Evolutionary conservation across 2,888 invertebrate genomes (phyloP), one percentile per base, ranked within the genome.

Genomic region (Epistrophella euchroma): DNA sequence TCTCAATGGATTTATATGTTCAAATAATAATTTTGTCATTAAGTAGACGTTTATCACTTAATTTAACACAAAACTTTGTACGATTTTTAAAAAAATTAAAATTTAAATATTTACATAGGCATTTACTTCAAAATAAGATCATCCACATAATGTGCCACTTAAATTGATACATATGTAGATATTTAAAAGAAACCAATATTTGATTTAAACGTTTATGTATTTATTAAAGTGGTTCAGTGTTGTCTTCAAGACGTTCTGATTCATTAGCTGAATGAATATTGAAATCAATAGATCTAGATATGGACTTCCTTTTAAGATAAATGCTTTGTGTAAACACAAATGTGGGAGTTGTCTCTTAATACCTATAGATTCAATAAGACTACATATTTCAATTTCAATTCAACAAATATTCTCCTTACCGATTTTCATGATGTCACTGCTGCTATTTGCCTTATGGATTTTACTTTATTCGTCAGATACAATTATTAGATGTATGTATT

Each of bases 341-440:
- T 6, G 78, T 78, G 60, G 45, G 72, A 60, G 52, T 50, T 50
- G 50, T 15, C 45, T 43, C 22, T 7, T 37, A 22, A 43, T 17
- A 43, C 5, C 35, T 9, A 45, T 15, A 45, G 11, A 68, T 56
- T 55, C 15, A 58, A 37, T 17, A 32, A 19, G 32, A 40, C n/a
- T 58, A n/a, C n/a, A n/a, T n/a, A n/a, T n/a, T n/a, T n/a, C n/a
- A n/a, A 19, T 66, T 73, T 19, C 4, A 52, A 19, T 52, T 68
- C 43, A 80, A 80, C 17, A 60, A 35, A 52, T n/a, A n/a, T 15
- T 60, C 56, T 58, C 5, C 83, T 83, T 78, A 83, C 83, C 83
- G 55, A 83, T 83, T 22, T 60, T 83, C 83, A 83, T 83, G 62
- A 47, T 83, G 83, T 56, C 60, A 73, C 45, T 28, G 11, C 25